These are phyloP conservation scores for Silurus asotus DNA, from an alignment of 2,113 vertebrate genomes.

Conservation along the genomic window DNA sequence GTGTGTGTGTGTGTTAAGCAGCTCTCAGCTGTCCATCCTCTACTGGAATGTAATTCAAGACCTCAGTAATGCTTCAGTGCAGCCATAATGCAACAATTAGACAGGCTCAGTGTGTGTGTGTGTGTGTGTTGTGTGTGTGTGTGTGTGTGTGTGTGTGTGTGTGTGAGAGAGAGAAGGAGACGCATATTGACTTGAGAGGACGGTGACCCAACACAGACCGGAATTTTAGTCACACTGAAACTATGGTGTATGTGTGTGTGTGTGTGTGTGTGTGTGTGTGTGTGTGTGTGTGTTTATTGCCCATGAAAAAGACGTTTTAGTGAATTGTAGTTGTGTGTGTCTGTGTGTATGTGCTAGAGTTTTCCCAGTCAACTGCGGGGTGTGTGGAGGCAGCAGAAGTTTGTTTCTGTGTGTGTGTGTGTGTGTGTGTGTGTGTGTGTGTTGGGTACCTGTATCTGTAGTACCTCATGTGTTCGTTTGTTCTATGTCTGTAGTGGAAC, in stretches of 20 bases:
- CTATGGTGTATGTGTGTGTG: neutral
- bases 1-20: slow-evolving; percentile 33
- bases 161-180: neutral
- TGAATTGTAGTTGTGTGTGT: no score
- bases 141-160: slow-evolving; percentile 23
- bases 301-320: no score
- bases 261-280: slow-evolving; percentile 1
- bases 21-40: slow-evolving; percentile 48
- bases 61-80: slow-evolving; percentile 64
- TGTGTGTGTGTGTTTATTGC: neutral
- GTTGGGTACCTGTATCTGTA: neutral
- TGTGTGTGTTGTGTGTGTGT: slow-evolving; percentile 22
- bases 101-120: slow-evolving; percentile 48
- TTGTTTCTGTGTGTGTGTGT: neutral
- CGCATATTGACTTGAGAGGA: neutral
- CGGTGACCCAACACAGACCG: slow-evolving; percentile 7
- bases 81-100: slow-evolving; percentile 72
- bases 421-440: neutral
- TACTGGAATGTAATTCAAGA: slow-evolving; percentile 70
- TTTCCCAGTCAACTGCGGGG: neutral
- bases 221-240: slow-evolving; percentile 20
- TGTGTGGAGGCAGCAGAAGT: neutral
- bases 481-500: neutral
- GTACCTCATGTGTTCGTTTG: neutral
- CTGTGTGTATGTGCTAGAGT: neutral